These are phyloP conservation scores for Chymomyza fuscimana DNA, from an alignment of 2,888 invertebrate species.

Conservation along the genomic window DNA sequence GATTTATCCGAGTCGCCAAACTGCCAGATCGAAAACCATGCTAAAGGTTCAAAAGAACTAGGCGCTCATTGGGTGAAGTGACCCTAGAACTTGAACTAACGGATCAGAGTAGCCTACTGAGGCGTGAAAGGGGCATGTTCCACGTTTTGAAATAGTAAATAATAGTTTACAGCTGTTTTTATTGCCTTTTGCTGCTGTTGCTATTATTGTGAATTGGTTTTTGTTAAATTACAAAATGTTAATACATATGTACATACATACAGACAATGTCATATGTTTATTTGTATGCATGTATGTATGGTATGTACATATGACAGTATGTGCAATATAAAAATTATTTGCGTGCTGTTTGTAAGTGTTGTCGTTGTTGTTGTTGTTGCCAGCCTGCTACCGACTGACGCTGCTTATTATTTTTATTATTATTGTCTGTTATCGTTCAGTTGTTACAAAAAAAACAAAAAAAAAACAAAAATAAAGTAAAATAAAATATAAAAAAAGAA, in stretches of 20 bases:
- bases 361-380: slow-evolving; percentile 3
- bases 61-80: too few species aligned
- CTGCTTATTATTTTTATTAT: slow-evolving; percentile 27
- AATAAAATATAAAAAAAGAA: slow-evolving; percentile 14
- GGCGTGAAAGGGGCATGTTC: too few species aligned
- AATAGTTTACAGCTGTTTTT: too few species aligned
- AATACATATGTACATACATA: not conserved
- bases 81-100: too few species aligned
- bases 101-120: too few species aligned
- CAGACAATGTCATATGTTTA: not conserved
- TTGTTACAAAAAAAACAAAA: slow-evolving; percentile 37
- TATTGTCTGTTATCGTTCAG: slow-evolving; percentile 40
- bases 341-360: slow-evolving; percentile 15
- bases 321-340: slow-evolving; percentile 25
- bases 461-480: slow-evolving; percentile 11
- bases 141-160: too few species aligned
- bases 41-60: too few species aligned
- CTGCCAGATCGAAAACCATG: too few species aligned
- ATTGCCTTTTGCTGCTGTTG: not conserved
- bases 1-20: too few species aligned
- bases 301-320: not conserved
- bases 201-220: not conserved
- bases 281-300: too few species aligned
- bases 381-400: slow-evolving; percentile 24
- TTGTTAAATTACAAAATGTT: not conserved